A percentile compares a stretch with the other conserved stretches of the same genome.
phyloP scores from a whole-genome alignment of 2,888 invertebrate genomes.

The Trimorus sp. region DNA sequence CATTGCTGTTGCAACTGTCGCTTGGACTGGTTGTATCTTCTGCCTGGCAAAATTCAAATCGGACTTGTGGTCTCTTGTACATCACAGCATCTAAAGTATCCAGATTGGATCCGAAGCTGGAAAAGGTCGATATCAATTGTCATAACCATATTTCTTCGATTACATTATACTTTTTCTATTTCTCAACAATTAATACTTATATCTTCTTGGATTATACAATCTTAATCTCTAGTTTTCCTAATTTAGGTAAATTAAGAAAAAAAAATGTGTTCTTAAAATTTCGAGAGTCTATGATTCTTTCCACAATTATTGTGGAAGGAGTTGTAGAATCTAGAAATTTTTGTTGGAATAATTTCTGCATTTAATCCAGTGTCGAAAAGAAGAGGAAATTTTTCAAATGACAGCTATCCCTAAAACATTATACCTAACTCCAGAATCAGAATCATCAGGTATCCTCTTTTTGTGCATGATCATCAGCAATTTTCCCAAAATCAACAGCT shows the following conservation, averaged over 20 bases:
- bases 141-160: neutral
- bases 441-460: constrained; percentile 74
- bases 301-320: no score
- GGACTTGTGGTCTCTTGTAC: constrained; percentile 69
- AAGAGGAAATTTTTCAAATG: no score
- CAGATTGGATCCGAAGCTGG: constrained; percentile 74
- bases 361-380: no score
- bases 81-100: constrained; percentile 72
- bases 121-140: constrained; percentile 36
- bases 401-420: neutral
- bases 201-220: no score
- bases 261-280: no score
- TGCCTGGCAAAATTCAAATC: constrained; percentile 72
- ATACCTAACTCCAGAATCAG: constrained; percentile 76
- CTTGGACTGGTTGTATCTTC: constrained; percentile 81
- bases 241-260: no score
- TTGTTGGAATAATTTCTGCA: no score
- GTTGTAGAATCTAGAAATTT: no score
- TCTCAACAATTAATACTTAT: no score
- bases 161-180: no score
- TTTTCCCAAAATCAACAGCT: constrained; percentile 88
- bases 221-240: no score
- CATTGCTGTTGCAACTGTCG: constrained; percentile 81
- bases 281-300: no score
- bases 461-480: constrained; percentile 83